Conservation (phyloP, 1,140 invertebrate genomes). For the Euborellia annulipes region DNA sequence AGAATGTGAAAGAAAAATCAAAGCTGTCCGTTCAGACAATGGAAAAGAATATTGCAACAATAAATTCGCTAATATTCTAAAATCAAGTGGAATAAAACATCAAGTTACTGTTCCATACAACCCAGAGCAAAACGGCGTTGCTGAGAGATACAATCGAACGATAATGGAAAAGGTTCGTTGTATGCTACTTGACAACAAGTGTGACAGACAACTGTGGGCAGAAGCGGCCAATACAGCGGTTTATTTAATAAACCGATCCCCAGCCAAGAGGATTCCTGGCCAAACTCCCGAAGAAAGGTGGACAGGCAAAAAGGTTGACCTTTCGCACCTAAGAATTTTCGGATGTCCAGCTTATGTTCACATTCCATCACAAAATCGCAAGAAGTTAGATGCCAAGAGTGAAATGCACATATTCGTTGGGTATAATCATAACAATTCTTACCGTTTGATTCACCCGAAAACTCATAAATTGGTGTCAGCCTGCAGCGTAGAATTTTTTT, state of each 20-base stretch:
- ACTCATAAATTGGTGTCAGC: neutral
- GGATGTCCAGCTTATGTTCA: constrained; percentile 21
- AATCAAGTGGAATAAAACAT: constrained; percentile 15
- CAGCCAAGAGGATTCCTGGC: constrained; percentile 9
- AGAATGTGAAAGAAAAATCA: neutral
- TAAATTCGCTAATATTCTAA: constrained; percentile 1
- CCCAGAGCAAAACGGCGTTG: constrained; percentile 27
- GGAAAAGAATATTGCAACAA: constrained; percentile 1
- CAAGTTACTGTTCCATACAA: constrained; percentile 18
- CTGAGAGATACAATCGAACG: constrained; percentile 27
- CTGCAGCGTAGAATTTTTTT: constrained; percentile 6
- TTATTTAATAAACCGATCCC: constrained; percentile 26
- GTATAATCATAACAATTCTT: constrained; percentile 9
- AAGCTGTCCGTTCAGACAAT: constrained; percentile 1
- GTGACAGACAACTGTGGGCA: constrained; percentile 24
- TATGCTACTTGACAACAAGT: constrained; percentile 21
- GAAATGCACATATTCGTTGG: constrained; percentile 16
- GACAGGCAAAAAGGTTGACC: constrained; percentile 17
- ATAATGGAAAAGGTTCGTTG: constrained; percentile 24
- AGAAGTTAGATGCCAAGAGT: constrained; percentile 15
- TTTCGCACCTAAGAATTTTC: constrained; percentile 21
- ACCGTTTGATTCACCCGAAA: constrained; percentile 11
- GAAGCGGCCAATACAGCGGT: constrained; percentile 26
- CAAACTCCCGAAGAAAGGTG: constrained; percentile 21
- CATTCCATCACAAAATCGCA: constrained; percentile 16